Evolutionary conservation across 1,140 invertebrate species (phyloP), one percentile per base, ranked within the genome.

Genomic region (Agraylea sexmaculata): DNA sequence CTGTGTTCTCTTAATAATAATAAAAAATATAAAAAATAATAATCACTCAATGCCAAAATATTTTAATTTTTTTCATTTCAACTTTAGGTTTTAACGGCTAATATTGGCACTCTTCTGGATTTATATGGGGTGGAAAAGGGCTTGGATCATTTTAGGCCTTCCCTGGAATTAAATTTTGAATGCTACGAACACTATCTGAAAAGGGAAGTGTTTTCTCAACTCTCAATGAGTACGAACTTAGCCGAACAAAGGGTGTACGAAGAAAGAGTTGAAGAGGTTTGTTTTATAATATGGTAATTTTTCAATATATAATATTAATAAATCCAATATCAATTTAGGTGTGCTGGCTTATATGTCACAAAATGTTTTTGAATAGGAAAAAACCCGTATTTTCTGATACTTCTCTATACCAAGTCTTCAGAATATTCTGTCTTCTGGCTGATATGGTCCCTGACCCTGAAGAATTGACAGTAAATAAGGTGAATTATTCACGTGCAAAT

Each of bases 301-400:
- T 7, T 27, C 28, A 27, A 8, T n/a, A 25, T 7, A 25, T 25
- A 25, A n/a, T 7, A 7, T 25, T 7, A 25, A 7, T 25, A 6
- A n/a, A 7, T 25, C 23, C 23, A 7, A 25, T 25, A 25, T 25
- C 7, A 25, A 25, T 25, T n/a, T 25, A 80, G 59, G 74, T 81
- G 2, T 85, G 82, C 54, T 87, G 84, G 84, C 58, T 83, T 29
- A 69, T 87, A 1, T 86, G 80, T 52, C 69, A 73, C 19, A 78
- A 74, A 53, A 67, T 68, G 20, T 77, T 73, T 44, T 47, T 77
- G 5, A 53, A 64, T 2, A 58, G 74, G 41, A 68, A 75, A 27
- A 66, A 73, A 47, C 60, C 69, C 2, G 53, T 76, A 6, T 74
- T 83, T 42, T 58, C 65, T 13, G 74, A 80, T 45, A 66, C 73